These are phyloP conservation scores for Hippotragus niger DNA, from an alignment of 2,113 vertebrate genomes.

Conservation along the genomic window DNA sequence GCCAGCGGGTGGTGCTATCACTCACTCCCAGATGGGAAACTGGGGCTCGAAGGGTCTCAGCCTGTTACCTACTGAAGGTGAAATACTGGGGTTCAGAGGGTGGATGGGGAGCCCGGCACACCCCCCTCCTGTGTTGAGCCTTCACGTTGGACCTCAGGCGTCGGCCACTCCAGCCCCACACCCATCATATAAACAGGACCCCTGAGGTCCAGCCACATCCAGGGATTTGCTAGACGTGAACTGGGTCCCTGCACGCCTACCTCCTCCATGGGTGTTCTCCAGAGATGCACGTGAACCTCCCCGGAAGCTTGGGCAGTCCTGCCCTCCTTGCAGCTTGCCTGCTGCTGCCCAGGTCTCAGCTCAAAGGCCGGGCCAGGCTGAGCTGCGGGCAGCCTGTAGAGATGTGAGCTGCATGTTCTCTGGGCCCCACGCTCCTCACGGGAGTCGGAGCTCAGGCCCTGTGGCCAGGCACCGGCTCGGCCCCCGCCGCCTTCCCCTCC, in stretches of 20 bases:
- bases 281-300: no score
- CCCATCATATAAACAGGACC: background rate
- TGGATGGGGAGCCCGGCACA: accelerated
- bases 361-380: accelerated
- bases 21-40: background rate
- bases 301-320: accelerated
- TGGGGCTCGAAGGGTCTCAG: accelerated
- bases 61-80: accelerated
- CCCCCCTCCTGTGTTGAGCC: background rate
- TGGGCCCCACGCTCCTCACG: accelerated
- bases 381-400: accelerated
- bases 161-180: background rate
- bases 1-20: background rate
- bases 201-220: background rate
- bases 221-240: background rate
- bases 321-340: accelerated
- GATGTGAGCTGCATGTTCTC: background rate
- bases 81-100: background rate
- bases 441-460: accelerated
- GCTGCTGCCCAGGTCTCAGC: background rate
- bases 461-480: background rate
- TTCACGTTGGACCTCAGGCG: background rate
- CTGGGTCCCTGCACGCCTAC: background rate
- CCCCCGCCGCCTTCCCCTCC: accelerated
- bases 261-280: background rate